Evolutionary conservation across 92 coral and sea anemone genomes (phyloP), one percentile per base, ranked within the genome.

Genomic region (Phenganax subtilis): DNA sequence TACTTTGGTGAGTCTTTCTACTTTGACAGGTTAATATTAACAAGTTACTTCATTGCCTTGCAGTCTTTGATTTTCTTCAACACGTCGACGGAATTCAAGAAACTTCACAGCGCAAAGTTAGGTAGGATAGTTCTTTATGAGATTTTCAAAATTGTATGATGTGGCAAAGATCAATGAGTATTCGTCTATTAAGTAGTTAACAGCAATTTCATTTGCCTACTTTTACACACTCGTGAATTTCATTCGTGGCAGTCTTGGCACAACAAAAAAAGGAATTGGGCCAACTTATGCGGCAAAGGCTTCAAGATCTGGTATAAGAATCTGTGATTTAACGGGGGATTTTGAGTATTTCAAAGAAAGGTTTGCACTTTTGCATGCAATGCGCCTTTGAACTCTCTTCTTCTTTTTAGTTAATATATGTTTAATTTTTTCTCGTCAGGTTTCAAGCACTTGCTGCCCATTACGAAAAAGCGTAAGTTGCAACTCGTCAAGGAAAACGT

Each of bases 261-360:
- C 98, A 71, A 94, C 98, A 6, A 94, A 94, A 70, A 94, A 94
- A 82, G 98, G 98, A 10, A 94, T 94, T 84, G 98, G 98, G 17
- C 98, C 98, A 15, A 89, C 98, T 0, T 94, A 94, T 90, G 93
- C 98, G 11, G 92, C 98, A 12, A 94, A 96, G 99, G 99, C 99
- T 20, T 97, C 92, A 54, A 88, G 99, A 83, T 89, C 91, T 54
- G 97, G 97, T 58, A 85, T 96, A 10, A 85, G 99, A 85, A 85
- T 96, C 56, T 91, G 97, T 65, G 99, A 96, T 84, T 88, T 96
- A 71, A 82, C 89, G 86, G 99, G 99, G 7, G 84, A 96, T 70
- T 96, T 88, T 84, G 89, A 85, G 10, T 75, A 82, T 28, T 96
- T 96, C 81, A 85, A 92, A 78, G 92, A 88, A 73, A 92, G 90